A percentile compares a stretch with the other conserved stretches of the same genome.
These are phyloP conservation scores for Scaptomyza flava DNA, from an alignment of 2,888 invertebrate genomes.

Conservation along the genomic window DNA sequence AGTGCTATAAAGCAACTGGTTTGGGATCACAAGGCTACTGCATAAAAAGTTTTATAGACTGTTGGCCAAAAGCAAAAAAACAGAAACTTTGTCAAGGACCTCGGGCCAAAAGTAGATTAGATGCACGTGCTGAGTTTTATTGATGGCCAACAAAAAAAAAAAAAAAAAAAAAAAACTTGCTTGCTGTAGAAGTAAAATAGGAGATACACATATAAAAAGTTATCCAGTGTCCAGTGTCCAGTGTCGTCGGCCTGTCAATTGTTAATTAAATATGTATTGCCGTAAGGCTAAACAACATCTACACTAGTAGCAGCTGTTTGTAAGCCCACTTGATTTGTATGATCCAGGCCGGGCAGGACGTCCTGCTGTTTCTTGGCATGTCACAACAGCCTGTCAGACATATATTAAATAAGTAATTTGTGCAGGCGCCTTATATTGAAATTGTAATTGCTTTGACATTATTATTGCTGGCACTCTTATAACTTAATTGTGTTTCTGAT, in stretches of 20 bases:
- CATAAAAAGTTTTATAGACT: constrained; percentile 44
- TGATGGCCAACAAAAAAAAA: constrained; percentile 51
- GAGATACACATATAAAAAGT: neutral
- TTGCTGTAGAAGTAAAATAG: neutral
- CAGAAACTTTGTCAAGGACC: constrained; percentile 43
- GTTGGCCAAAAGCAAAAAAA: constrained; percentile 19
- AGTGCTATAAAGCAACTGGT: neutral
- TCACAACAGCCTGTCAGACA: constrained; percentile 11
- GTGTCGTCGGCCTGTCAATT: constrained; percentile 68
- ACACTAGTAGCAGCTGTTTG: constrained; percentile 38
- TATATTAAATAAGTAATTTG: constrained; percentile 12
- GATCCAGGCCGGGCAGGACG: constrained; percentile 10
- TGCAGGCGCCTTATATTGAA: constrained; percentile 38
- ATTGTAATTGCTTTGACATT: constrained; percentile 61
- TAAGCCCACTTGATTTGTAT: constrained; percentile 68
- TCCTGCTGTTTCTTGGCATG: neutral
- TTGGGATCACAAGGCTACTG: constrained; percentile 3
- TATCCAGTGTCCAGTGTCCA: constrained; percentile 58
- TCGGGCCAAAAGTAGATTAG: constrained; percentile 43
- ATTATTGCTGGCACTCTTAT: constrained; percentile 68
- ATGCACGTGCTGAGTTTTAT: constrained; percentile 61
- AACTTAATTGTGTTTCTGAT: constrained; percentile 65
- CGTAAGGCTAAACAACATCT: constrained; percentile 5
- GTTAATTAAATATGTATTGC: constrained; percentile 68
- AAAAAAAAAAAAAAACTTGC: neutral